Conservation (phyloP, 1,140 invertebrate species). For the Pachyrhynchus sulphureomaculatus region DNA sequence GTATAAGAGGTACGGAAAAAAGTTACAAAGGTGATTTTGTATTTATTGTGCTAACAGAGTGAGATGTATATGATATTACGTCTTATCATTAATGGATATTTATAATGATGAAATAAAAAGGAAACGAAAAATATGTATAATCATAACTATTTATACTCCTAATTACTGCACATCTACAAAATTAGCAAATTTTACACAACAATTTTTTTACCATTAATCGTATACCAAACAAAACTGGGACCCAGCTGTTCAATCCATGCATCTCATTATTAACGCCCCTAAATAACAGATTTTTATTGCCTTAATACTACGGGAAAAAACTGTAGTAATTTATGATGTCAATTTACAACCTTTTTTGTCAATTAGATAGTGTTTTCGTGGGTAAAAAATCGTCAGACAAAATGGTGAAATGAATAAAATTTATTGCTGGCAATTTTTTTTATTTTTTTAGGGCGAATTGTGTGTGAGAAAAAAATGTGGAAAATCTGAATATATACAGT, state of each 20-base stretch:
- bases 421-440: constrained; percentile 2
- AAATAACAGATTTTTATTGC: constrained; percentile 36
- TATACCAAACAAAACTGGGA: neutral
- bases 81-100: no score
- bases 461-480: neutral
- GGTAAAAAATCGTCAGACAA: constrained; percentile 16
- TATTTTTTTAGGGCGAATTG: no score
- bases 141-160: no score
- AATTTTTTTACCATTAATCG: no score
- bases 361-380: constrained; percentile 27
- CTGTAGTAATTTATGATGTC: constrained; percentile 33
- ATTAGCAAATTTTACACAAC: no score
- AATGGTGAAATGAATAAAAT: constrained; percentile 8
- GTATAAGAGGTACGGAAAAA: no score
- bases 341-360: constrained; percentile 36
- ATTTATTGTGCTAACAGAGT: no score
- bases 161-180: no score
- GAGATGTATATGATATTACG: no score
- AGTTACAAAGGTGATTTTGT: no score
- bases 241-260: constrained; percentile 28
- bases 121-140: no score
- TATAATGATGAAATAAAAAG: no score
- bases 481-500: neutral
- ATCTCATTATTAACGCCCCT: constrained; percentile 34
- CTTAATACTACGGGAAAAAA: constrained; percentile 32